phyloP scores from a whole-genome alignment of 2,113 vertebrate species.

The Leptosomus discolor region DNA sequence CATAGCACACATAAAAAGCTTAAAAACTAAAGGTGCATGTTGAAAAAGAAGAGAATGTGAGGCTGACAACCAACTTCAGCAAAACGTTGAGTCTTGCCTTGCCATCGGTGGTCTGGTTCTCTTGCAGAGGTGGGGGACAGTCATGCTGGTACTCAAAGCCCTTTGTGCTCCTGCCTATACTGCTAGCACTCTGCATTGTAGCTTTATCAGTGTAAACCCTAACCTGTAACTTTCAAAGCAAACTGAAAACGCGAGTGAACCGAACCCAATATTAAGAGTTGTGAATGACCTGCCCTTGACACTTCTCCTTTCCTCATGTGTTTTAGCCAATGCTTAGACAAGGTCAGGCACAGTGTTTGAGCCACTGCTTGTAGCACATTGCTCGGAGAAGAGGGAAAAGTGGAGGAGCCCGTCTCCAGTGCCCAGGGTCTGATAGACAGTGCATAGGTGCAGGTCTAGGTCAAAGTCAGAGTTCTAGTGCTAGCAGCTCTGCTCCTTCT shows the following conservation, averaged over 20 bases:
- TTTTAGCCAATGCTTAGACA: not conserved
- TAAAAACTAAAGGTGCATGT: conserved; percentile 9
- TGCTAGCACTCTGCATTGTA: not conserved
- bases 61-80: not conserved
- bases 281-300: not conserved
- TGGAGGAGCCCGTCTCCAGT: not conserved
- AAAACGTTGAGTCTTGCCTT: not conserved
- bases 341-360: not conserved
- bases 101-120: not conserved
- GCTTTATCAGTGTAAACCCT: not conserved
- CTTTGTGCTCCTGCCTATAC: not conserved
- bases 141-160: not conserved
- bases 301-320: not conserved
- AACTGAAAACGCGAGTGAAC: not conserved
- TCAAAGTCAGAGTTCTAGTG: not conserved
- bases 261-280: not conserved
- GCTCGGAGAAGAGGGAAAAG: not conserved
- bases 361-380: not conserved
- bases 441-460: not conserved
- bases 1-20: not conserved
- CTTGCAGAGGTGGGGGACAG: not conserved
- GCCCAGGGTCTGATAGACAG: not conserved
- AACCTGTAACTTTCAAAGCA: not conserved
- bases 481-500: not conserved
- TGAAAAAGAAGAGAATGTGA: not conserved